Percentiles rank a stretch among this genome's conserved stretches.
Evolutionary conservation across 2,797 vertebrate genomes (phyloP).

Genomic region (Lateolabrax maculatus): DNA sequence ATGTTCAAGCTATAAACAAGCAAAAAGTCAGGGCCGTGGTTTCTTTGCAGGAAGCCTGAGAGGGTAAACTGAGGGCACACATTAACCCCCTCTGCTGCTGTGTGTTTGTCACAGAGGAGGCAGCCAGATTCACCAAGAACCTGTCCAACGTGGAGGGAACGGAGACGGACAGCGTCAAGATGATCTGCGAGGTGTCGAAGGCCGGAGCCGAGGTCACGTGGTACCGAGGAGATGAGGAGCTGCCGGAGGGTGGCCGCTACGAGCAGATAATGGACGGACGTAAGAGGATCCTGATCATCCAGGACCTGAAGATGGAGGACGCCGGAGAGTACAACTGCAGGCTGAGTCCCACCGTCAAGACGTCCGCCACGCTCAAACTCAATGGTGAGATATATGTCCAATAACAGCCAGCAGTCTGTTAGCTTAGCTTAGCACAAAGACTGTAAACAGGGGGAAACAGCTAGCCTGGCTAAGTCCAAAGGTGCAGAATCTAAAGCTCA

Average conservation of each 20-base stretch:
- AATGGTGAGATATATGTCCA: constrained; percentile 93
- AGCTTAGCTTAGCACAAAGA: too few species aligned
- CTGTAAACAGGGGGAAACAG: too few species aligned
- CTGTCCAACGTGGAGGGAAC: constrained; percentile 93
- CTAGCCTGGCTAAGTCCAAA: too few species aligned
- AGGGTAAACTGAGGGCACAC: too few species aligned
- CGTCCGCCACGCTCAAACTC: constrained; percentile 91
- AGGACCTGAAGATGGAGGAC: constrained; percentile 91
- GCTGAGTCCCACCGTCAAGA: constrained; percentile 87
- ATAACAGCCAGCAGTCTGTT: too few species aligned
- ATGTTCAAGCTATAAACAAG: too few species aligned
- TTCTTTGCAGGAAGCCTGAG: too few species aligned
- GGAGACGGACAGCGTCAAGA: constrained; percentile 94
- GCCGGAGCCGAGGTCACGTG: constrained; percentile 91
- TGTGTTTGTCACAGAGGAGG: constrained; percentile 90
- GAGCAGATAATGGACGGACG: constrained; percentile 92
- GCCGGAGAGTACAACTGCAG: constrained; percentile 92
- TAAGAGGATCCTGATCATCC: constrained; percentile 93
- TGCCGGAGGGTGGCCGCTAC: constrained; percentile 95
- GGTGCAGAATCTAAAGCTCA: too few species aligned
- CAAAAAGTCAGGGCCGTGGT: too few species aligned
- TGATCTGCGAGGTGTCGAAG: constrained; percentile 97
- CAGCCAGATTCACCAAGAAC: constrained; percentile 96
- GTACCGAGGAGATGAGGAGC: constrained; percentile 92
- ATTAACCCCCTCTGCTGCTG: neutral